Conservation (phyloP, 2,888 invertebrate species). For the Pollenia amentaria region DNA sequence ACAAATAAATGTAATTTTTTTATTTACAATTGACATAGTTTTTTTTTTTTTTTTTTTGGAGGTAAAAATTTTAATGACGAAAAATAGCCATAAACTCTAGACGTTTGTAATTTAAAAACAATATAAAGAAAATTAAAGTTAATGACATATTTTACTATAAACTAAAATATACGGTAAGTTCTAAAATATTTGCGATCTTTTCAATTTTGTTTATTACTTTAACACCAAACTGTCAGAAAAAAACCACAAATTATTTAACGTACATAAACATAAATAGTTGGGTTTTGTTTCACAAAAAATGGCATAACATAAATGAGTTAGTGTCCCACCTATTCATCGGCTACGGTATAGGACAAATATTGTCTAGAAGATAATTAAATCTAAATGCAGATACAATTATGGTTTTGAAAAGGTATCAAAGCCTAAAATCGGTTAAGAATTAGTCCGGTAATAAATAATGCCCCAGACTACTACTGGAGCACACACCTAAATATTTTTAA, state of each 20-base stretch:
- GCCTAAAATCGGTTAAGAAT: no score
- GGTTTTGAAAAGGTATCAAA: no score
- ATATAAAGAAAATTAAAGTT: conserved; percentile 25
- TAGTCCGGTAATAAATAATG: no score
- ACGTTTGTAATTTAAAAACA: conserved; percentile 10
- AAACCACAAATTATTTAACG: background rate
- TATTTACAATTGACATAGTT: conserved; percentile 47
- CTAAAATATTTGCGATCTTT: background rate
- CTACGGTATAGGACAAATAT: no score
- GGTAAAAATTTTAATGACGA: conserved; percentile 3
- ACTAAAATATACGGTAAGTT: background rate
- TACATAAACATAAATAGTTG: conserved; percentile 14
- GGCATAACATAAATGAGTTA: conserved; percentile 19
- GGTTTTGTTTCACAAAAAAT: conserved; percentile 2
- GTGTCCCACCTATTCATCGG: no score
- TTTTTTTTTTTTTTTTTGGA: background rate
- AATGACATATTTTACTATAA: conserved; percentile 21
- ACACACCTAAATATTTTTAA: no score
- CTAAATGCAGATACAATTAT: no score
- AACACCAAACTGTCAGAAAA: conserved; percentile 41
- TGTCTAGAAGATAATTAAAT: no score
- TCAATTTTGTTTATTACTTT: conserved; percentile 38
- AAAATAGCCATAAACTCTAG: background rate
- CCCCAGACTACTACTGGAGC: no score
- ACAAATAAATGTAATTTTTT: conserved; percentile 1